A percentile compares a stretch with the other conserved stretches of the same genome.
Conservation (phyloP, 2,797 vertebrate genomes). For the Ataeniobius toweri region DNA sequence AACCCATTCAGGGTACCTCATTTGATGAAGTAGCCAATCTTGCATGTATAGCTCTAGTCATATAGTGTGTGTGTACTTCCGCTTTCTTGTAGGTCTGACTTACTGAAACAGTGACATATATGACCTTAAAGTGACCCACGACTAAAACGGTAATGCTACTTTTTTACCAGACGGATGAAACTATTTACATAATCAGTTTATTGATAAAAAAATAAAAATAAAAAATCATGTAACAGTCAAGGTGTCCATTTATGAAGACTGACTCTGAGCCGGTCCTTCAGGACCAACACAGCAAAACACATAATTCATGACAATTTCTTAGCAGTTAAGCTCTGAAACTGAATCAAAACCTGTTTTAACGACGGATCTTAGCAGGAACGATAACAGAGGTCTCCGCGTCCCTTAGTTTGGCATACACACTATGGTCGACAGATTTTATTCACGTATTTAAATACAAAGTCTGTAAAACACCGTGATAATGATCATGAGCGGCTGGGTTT, state of each 20-base stretch:
- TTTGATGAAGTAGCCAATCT: neutral
- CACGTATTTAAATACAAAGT: too few relatives aligned
- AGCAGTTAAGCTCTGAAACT: too few relatives aligned
- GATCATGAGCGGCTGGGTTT: too few relatives aligned
- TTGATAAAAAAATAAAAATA: neutral
- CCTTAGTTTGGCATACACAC: too few relatives aligned
- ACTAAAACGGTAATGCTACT: neutral
- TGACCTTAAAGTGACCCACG: neutral
- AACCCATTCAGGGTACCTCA: conserved; percentile 7
- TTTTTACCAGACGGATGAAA: neutral
- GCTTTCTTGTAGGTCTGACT: neutral
- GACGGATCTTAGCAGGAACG: too few relatives aligned
- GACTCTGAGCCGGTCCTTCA: too few relatives aligned
- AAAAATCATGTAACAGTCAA: neutral
- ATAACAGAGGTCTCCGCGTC: too few relatives aligned
- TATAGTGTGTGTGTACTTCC: neutral
- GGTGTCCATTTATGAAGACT: neutral
- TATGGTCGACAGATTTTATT: too few relatives aligned
- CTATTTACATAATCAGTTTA: neutral
- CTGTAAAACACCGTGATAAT: too few relatives aligned
- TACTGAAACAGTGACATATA: neutral
- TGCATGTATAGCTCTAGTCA: neutral
- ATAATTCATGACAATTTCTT: too few relatives aligned
- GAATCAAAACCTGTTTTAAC: too few relatives aligned
- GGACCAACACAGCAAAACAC: too few relatives aligned